Evolutionary conservation across 2,888 invertebrate species (phyloP), one percentile per base, ranked within the genome.

Genomic region (Nemurella pictetii): DNA sequence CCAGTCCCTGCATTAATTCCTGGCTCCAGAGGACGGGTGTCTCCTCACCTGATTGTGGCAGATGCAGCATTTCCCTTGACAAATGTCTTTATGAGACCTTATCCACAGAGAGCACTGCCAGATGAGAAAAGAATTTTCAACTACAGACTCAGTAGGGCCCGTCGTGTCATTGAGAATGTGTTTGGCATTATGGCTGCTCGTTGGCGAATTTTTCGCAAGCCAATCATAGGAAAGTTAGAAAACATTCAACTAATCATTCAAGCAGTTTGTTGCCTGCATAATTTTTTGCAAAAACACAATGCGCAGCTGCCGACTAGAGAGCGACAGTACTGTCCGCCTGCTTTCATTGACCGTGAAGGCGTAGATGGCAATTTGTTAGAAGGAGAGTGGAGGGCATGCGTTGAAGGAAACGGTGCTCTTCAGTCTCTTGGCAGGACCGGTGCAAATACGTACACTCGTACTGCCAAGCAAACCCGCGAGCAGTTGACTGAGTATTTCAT

Each of bases 171-270:
- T 26, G 87, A 87, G 85, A 85, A 86, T 80, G 85, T 86, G n/a
- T 87, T 87, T 86, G 87, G 85, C n/a, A 72, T 87, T 7, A 35
- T 87, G 35, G 81, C 84, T 85, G 85, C 85, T 86, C 84, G 85
- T 36, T 85, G 83, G 77, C 15, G 84, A n/a, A 29, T 85, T 26
- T 84, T 85, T 3, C 20, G 75, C 29, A 85, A n/a, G 20, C 55
- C 83, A 0, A 84, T 84, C 1, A 29, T 30, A 28, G 80, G 80
- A 0, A 80, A 80, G 29, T 3, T 80, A 30, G 30, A 1, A 28
- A 80, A 80, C 32, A 30, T 80, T 30, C 30, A 80, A 30, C 0
- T 2, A 9, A 80, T 80, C 4, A 80, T 80, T 12, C 7, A 80
- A 25, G 30, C 29, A 9, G 15, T 28, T 30, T 27, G 27, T 2